A percentile compares a stretch with the other conserved stretches of the same genome.
phyloP scores from a whole-genome alignment of 2,888 invertebrate genomes.

The Acanthopleura granulata region DNA sequence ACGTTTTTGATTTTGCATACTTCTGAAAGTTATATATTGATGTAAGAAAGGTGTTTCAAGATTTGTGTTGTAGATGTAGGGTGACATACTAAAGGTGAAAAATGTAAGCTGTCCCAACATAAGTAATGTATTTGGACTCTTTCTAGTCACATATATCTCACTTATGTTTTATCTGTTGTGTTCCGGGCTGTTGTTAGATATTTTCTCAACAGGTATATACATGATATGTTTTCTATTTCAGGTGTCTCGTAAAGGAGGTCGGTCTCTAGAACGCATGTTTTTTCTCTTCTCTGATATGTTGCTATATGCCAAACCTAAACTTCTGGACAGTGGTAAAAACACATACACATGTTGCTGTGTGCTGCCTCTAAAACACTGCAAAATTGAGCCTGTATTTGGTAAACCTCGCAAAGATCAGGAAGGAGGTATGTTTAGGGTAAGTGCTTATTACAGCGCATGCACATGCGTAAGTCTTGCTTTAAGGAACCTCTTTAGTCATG shows the following conservation, averaged over 20 bases:
- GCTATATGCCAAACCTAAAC: conserved; percentile 79
- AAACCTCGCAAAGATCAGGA: conserved; percentile 71
- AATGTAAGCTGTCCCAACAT: too few species aligned
- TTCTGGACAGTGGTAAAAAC: conserved; percentile 71
- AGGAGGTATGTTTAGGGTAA: conserved; percentile 59
- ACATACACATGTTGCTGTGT: conserved; percentile 78
- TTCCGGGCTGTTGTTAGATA: too few species aligned
- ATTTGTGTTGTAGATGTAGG: too few species aligned
- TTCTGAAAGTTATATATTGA: too few species aligned
- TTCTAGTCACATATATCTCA: too few species aligned
- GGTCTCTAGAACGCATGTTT: conserved; percentile 75
- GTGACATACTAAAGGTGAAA: too few species aligned
- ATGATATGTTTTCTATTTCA: conserved; percentile 60
- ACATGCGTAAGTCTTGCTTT: too few species aligned
- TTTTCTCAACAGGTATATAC: background rate
- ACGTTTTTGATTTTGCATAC: too few species aligned
- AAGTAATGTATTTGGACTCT: too few species aligned
- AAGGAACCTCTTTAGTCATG: too few species aligned
- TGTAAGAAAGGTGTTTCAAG: too few species aligned
- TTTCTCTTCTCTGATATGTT: conserved; percentile 82
- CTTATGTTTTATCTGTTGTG: too few species aligned
- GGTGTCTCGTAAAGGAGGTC: conserved; percentile 70
- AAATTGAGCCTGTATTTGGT: conserved; percentile 75
- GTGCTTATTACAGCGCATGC: background rate
- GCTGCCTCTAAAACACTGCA: conserved; percentile 80